Evolutionary conservation across 1,140 invertebrate species (phyloP), one percentile per base, ranked within the genome.

Genomic region (Helicoverpa zea): DNA sequence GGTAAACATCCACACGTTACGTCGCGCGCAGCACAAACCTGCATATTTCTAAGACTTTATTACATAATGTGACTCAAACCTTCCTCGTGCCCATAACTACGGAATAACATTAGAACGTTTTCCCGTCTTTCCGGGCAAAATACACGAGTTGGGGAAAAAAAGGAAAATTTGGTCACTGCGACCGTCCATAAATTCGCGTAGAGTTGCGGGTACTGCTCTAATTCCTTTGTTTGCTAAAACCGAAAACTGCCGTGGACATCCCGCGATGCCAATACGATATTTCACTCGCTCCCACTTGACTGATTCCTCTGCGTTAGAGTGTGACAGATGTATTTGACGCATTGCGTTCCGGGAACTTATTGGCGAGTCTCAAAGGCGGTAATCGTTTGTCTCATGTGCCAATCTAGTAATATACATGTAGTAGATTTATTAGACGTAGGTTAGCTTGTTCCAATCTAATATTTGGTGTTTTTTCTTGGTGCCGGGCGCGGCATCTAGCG

Each of bases 181-280:
- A 82, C 84, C 84, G 81, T 84, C 84, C 85, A 90, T 92, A 92
- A 92, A 91, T 92, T 84, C 66, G 81, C 86, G 73, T 79, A 49
- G 84, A 81, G 81, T 81, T 81, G 86, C 83, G 86, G 86, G 85
- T 84, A 87, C 84, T 81, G 86, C 82, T 88, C 88, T 91, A 91
- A 92, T 91, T 90, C 90, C 89, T 92, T 92, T 92, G 91, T 92
- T 91, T 91, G 89, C 84, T 78, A 89, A 89, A 91, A 89, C 87
- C 88, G 91, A 92, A 89, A 89, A 89, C 87, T 88, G 89, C 77
- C 79, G 81, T 81, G 83, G 85, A 81, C 85, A 84, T 81, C 80
- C 58, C 72, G 77, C 81, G 83, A 80, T 79, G 80, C 83, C 79
- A 68, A 82, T 80, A 84, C 87, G 70, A 91, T 92, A 89, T 87